These are phyloP conservation scores for Kryptolebias marmoratus DNA, from an alignment of 2,113 vertebrate genomes.

Conservation along the genomic window DNA sequence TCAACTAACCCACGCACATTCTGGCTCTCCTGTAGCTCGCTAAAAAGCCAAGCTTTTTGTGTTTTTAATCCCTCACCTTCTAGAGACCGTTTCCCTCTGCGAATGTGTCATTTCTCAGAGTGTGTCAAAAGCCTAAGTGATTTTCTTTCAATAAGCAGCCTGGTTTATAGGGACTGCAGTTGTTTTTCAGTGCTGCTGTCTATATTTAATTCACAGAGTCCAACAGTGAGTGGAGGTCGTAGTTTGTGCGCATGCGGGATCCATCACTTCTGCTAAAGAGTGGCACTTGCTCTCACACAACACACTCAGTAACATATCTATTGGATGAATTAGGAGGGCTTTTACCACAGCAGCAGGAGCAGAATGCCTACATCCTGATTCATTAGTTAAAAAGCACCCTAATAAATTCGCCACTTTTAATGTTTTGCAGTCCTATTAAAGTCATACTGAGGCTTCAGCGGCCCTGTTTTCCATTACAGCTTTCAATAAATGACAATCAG, in stretches of 20 bases:
- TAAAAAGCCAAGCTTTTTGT: constrained; percentile 32
- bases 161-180: constrained; percentile 4
- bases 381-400: constrained; percentile 82
- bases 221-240: constrained; percentile 1
- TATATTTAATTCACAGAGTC: constrained; percentile 4
- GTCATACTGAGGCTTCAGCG: constrained; percentile 42
- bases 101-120: constrained; percentile 25
- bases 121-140: constrained; percentile 33
- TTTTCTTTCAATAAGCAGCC: constrained; percentile 48
- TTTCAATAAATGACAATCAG: constrained; percentile 83
- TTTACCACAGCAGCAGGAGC: constrained; percentile 70
- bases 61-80: constrained; percentile 35
- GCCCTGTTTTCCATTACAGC: constrained; percentile 72
- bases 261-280: constrained; percentile 22
- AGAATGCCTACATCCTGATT: constrained; percentile 60
- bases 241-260: constrained; percentile 6
- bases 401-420: constrained; percentile 81
- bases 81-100: constrained; percentile 12
- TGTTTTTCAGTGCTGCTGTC: constrained; percentile 12
- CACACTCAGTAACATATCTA: constrained; percentile 61
- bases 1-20: constrained; percentile 21
- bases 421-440: constrained; percentile 78
- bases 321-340: constrained; percentile 76
- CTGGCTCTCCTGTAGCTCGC: constrained; percentile 25
- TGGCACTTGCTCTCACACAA: constrained; percentile 31